Percentiles rank a stretch among this genome's conserved stretches.
Evolutionary conservation across 2,797 vertebrate genomes (phyloP).

Genomic region (Adrianichthys oophorus): DNA sequence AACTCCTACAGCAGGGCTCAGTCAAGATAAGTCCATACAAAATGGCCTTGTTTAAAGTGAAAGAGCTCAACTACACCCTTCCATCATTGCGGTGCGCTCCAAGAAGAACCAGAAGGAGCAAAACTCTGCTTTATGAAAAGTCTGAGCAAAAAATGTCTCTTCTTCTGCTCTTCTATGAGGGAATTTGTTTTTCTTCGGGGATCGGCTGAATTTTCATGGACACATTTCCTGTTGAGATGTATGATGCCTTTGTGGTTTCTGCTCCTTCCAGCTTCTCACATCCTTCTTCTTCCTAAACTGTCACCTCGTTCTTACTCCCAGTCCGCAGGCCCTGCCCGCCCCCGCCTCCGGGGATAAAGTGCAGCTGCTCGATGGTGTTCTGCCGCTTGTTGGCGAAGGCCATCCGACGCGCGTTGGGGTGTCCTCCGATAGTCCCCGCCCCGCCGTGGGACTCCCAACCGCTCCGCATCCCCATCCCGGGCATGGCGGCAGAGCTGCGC

Average conservation of each 20-base stretch:
- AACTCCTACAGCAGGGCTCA: constrained; percentile 62
- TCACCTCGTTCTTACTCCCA: constrained; percentile 92
- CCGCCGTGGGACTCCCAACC: constrained; percentile 60
- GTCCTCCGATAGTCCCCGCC: constrained; percentile 34
- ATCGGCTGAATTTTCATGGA: constrained; percentile 65
- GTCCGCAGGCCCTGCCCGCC: constrained; percentile 84
- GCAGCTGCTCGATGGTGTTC: constrained; percentile 90
- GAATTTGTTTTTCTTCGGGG: constrained; percentile 50
- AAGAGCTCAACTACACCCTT: too few species aligned
- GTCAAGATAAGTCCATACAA: constrained; percentile 60
- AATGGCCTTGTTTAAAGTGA: constrained; percentile 52
- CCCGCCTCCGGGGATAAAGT: constrained; percentile 87
- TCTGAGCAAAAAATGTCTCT: constrained; percentile 28
- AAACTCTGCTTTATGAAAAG: constrained; percentile 49
- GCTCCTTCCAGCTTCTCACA: too few species aligned
- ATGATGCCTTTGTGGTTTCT: too few species aligned
- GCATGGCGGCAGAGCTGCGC: constrained; percentile 48
- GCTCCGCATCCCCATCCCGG: constrained; percentile 51
- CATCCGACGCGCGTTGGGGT: constrained; percentile 78
- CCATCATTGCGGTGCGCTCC: too few species aligned
- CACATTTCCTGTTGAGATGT: too few species aligned
- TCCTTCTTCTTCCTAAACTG: constrained; percentile 74
- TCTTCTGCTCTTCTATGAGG: constrained; percentile 48
- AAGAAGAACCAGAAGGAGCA: too few species aligned
- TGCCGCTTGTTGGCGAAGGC: constrained; percentile 87